These are phyloP conservation scores for Aradus depressus DNA, from an alignment of 2,888 invertebrate species.

Conservation along the genomic window DNA sequence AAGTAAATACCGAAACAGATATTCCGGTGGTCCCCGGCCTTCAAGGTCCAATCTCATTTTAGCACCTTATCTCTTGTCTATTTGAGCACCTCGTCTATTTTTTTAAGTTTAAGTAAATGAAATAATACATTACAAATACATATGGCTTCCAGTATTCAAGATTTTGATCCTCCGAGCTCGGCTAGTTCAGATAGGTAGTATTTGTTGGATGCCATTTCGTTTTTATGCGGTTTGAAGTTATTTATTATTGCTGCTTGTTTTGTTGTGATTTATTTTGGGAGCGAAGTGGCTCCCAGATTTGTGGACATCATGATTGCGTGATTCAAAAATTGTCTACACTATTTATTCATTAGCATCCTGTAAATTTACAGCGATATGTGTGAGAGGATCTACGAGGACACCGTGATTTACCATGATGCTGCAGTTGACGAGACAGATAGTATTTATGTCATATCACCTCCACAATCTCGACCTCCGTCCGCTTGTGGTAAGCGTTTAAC, in stretches of 20 bases:
- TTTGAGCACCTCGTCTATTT: too few species aligned
- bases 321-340: not conserved
- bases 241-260: not conserved
- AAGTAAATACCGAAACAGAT: too few species aligned
- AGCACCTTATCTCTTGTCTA: too few species aligned
- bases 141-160: slow-evolving; percentile 32
- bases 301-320: not conserved
- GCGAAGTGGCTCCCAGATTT: not conserved
- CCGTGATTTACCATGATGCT: slow-evolving; percentile 51
- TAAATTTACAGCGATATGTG: slow-evolving; percentile 34
- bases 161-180: slow-evolving; percentile 73
- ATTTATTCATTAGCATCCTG: too few species aligned
- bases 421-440: slow-evolving; percentile 39
- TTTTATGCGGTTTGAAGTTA: not conserved
- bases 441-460: slow-evolving; percentile 40
- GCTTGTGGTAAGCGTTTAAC: slow-evolving; percentile 44
- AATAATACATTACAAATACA: slow-evolving; percentile 9
- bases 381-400: slow-evolving; percentile 49
- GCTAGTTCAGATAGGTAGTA: slow-evolving; percentile 85
- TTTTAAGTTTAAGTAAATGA: too few species aligned
- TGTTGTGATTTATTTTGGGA: not conserved
- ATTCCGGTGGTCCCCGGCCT: too few species aligned
- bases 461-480: slow-evolving; percentile 62
- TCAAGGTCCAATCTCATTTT: too few species aligned
- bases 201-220: not conserved